These are phyloP conservation scores for Acronicta aceris DNA, from an alignment of 2,888 invertebrate genomes.

Conservation along the genomic window DNA sequence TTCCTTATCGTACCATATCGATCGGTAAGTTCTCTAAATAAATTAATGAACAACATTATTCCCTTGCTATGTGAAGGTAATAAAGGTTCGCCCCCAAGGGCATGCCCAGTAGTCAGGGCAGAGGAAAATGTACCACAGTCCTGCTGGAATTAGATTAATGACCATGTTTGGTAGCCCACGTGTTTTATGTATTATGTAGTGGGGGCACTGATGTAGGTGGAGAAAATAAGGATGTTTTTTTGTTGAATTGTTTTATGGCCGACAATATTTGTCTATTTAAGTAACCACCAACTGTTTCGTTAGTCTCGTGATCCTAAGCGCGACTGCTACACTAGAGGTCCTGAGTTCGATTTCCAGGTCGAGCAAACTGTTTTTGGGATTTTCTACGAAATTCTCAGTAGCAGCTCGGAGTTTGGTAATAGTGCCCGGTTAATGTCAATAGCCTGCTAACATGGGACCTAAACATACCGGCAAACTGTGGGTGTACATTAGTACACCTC, in stretches of 20 bases:
- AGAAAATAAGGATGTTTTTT: constrained; percentile 14
- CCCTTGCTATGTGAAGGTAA: constrained; percentile 1
- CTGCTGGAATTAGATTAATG: constrained; percentile 37
- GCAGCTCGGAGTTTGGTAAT: no score
- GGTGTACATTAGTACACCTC: no score
- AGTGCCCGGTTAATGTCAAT: no score
- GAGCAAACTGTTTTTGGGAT: no score
- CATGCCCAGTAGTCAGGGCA: constrained; percentile 5
- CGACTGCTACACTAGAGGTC: no score
- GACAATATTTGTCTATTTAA: no score
- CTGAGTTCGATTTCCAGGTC: no score
- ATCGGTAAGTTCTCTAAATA: constrained; percentile 6
- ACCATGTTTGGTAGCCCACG: constrained; percentile 19
- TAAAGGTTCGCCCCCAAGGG: constrained; percentile 26
- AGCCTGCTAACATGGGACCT: no score
- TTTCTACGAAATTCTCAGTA: no score
- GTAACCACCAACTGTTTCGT: no score
- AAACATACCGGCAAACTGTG: no score
- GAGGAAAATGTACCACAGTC: constrained; percentile 27
- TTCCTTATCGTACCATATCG: neutral
- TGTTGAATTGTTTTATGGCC: constrained; percentile 4
- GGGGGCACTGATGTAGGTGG: neutral
- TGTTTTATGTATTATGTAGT: constrained; percentile 27
- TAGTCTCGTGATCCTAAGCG: no score
- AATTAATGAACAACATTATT: constrained; percentile 17